These are phyloP conservation scores for Eulemur albifrons DNA, from an alignment of 2,797 vertebrate species.

Conservation along the genomic window DNA sequence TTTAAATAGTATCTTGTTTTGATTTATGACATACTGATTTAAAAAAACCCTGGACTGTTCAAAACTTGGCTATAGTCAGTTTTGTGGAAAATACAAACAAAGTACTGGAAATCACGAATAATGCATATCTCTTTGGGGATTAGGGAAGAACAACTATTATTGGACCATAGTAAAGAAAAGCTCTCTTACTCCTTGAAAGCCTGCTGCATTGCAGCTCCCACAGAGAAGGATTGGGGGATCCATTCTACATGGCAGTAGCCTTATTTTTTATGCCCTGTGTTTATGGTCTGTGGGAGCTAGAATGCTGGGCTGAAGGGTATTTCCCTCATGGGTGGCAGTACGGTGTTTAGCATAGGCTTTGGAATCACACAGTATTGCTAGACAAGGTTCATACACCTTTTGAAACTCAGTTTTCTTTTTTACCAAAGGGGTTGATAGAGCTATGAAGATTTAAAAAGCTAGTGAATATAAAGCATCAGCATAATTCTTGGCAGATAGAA, in stretches of 20 bases:
- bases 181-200: background rate
- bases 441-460: background rate
- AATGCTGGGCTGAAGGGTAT: background rate
- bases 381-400: background rate
- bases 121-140: background rate
- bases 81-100: slow-evolving; percentile 1
- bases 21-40: background rate
- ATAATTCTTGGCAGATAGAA: background rate
- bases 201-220: background rate
- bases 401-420: background rate
- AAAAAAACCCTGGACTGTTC: background rate
- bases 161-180: background rate
- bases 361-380: background rate
- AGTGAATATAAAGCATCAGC: background rate
- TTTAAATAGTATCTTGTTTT: slow-evolving; percentile 32
- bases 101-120: slow-evolving; percentile 5
- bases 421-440: background rate
- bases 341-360: background rate
- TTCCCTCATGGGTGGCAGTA: background rate
- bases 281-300: background rate
- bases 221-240: background rate
- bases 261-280: background rate
- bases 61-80: background rate
- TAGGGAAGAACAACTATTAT: background rate
- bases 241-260: background rate